Evolutionary conservation across 2,113 vertebrate genomes (phyloP).

Genomic region (Sturnus vulgaris): DNA sequence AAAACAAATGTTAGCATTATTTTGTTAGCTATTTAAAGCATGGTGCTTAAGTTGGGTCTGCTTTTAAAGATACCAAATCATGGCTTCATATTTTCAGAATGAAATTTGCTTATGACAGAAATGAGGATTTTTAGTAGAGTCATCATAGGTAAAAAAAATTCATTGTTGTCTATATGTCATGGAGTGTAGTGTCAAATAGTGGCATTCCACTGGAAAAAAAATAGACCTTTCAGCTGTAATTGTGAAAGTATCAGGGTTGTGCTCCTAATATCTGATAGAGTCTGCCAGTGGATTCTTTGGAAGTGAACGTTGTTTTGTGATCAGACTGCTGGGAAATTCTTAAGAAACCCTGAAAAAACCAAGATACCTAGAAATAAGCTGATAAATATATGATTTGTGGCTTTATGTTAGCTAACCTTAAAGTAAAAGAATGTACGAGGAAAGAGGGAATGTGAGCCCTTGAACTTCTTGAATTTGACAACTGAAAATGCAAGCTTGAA

Average conservation of each 20-base stretch:
- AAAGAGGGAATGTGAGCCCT: neutral
- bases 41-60: neutral
- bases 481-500: neutral
- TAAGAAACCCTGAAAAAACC: neutral
- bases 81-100: neutral
- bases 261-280: neutral
- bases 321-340: neutral
- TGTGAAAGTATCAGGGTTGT: neutral
- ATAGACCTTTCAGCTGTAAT: neutral
- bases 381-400: neutral
- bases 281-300: neutral
- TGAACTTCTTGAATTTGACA: neutral
- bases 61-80: neutral
- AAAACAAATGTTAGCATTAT: neutral
- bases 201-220: neutral
- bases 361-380: neutral
- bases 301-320: neutral
- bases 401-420: neutral
- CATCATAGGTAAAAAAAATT: neutral
- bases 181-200: neutral
- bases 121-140: neutral
- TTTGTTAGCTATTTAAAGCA: neutral
- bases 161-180: neutral
- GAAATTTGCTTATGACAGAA: neutral
- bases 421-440: neutral